Evolutionary conservation across 1,140 invertebrate species (phyloP).

Genomic region (Meteorus sp.): DNA sequence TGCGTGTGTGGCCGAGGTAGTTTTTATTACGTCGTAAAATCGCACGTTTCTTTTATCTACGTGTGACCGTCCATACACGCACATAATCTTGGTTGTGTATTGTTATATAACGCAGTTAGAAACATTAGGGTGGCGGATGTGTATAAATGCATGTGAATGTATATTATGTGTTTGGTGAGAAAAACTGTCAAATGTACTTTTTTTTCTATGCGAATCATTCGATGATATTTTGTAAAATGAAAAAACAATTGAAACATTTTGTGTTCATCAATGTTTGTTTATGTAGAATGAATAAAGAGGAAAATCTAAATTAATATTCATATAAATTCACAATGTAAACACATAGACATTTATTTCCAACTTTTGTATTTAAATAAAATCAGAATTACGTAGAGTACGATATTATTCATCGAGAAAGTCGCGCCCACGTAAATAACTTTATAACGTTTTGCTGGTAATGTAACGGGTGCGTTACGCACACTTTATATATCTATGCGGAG

Average conservation of each 20-base stretch:
- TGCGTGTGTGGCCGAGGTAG: conserved; percentile 5
- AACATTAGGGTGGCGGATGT: conserved; percentile 1
- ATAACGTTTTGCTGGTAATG: too few species aligned
- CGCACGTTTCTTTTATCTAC: conserved; percentile 41
- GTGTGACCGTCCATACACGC: conserved; percentile 26
- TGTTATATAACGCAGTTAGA: background rate
- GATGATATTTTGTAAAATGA: too few species aligned
- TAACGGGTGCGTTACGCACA: conserved; percentile 22
- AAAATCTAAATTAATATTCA: too few species aligned
- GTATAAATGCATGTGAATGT: background rate
- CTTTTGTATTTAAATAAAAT: background rate
- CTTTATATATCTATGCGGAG: too few species aligned
- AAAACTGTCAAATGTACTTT: too few species aligned
- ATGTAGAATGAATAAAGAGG: too few species aligned
- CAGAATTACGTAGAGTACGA: background rate
- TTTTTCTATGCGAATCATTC: background rate
- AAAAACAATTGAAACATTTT: too few species aligned
- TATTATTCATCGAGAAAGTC: conserved; percentile 9
- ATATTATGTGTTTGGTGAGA: background rate
- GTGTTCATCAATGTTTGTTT: too few species aligned
- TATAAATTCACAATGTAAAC: too few species aligned
- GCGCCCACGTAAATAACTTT: conserved; percentile 5
- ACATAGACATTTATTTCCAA: too few species aligned
- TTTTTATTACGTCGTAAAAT: conserved; percentile 46
- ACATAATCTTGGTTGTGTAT: background rate